Evolutionary conservation across 2,113 vertebrate species (phyloP), one percentile per base, ranked within the genome.

Genomic region (Neomonachus schauinslandi): DNA sequence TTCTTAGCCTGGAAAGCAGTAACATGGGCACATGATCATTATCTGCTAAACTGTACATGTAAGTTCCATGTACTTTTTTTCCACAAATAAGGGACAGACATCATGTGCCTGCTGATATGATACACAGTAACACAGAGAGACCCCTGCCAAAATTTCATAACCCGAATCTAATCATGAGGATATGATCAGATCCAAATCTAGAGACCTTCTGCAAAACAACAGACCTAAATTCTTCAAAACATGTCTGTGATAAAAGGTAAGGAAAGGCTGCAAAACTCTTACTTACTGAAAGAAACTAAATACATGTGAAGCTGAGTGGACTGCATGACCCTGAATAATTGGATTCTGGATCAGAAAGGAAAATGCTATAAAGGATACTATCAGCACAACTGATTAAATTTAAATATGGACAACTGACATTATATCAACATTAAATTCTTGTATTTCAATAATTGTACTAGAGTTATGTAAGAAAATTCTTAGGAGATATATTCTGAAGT

Each of bases 211-310:
- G 69, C 28, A 94, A 94, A 89, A 85, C 49, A 89, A 74, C 8
- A 86, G 33, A 76, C 21, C 77, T 89, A 65, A 67, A 63, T 72
- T 82, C 77, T 94, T 95, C 21, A 89, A 94, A 94, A 95, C 22
- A 1, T 77, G 74, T 31, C 69, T 74, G 28, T 61, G 33, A 69
- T 28, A 76, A 96, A 89, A 65, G 16, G 49, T 77, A 89, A 72
- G 83, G 42, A 91, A 57, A 59, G 91, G 14, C 14, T 80, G 24
- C 51, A 80, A 91, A 91, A 95, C 36, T 42, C 91, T 84, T 94
- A n/a, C 10, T 74, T 53, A 86, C n/a, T 77, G 22, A 93, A 94
- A 94, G 55, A 97, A 83, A 97, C 28, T 71, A 94, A 89, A 91
- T 7, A 94, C n/a, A 85, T 36, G 9, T 49, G 46, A 92, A 83